Percentiles rank a stretch among this genome's conserved stretches.
Conservation (phyloP, 30 jellyfish, hydroid and myxozoan genomes). For the Rhopilema esculentum region DNA sequence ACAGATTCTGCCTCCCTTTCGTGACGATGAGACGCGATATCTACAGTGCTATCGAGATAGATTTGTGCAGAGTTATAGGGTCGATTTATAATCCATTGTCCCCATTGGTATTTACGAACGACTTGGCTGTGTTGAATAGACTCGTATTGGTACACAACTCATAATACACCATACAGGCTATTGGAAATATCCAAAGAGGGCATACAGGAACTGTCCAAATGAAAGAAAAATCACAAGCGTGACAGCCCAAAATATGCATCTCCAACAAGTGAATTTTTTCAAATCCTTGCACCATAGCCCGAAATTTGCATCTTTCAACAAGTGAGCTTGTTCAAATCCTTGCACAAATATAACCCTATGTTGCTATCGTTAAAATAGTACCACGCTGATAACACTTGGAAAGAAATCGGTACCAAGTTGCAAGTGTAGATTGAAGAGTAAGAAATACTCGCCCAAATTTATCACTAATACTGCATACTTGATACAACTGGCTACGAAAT, state of each 20-base stretch:
- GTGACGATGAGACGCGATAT: conserved; percentile 10
- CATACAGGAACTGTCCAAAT: neutral
- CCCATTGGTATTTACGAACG: neutral
- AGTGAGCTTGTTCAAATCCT: neutral
- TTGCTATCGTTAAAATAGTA: neutral
- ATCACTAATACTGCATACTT: no score
- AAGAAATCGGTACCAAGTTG: no score
- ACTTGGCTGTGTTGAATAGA: neutral
- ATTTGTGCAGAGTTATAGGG: neutral
- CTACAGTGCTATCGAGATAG: conserved; percentile 24
- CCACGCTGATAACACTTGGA: no score
- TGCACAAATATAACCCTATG: neutral
- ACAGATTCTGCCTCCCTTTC: neutral
- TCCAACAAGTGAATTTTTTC: no score
- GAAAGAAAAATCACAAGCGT: no score
- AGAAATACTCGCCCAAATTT: no score
- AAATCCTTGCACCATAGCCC: no score
- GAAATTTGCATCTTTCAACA: no score
- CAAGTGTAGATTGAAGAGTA: no score
- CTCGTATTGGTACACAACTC: neutral
- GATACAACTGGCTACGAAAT: no score
- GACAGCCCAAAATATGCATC: no score
- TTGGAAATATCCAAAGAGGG: neutral
- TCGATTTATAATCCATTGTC: neutral
- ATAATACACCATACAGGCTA: neutral